phyloP scores from a whole-genome alignment of 2,113 vertebrate species.

The Aegithalos caudatus region DNA sequence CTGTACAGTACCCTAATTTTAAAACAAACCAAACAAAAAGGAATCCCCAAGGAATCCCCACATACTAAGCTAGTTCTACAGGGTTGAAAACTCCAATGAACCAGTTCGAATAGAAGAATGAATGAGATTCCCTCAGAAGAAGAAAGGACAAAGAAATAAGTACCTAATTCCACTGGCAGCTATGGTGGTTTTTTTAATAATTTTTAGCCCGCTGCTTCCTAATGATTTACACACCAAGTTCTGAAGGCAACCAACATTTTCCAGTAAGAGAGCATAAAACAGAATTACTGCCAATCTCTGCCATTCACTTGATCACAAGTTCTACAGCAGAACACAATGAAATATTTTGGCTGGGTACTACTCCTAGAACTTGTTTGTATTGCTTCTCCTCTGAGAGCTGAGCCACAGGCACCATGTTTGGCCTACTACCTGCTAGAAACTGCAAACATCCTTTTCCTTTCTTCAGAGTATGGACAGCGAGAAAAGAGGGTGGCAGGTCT shows the following conservation, averaged over 20 bases:
- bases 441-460: neutral
- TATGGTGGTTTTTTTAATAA: rapidly evolving
- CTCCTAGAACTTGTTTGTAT: neutral
- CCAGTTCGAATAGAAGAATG: neutral
- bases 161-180: neutral
- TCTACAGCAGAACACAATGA: neutral
- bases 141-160: neutral
- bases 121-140: neutral
- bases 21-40: neutral
- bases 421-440: neutral
- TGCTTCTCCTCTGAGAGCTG: neutral
- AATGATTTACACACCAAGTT: neutral
- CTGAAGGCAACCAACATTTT: neutral
- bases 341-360: neutral
- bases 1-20: neutral
- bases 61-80: neutral
- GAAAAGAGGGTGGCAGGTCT: neutral
- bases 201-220: neutral
- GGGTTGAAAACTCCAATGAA: neutral
- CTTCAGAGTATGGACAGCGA: neutral
- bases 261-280: neutral
- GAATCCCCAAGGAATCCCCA: neutral
- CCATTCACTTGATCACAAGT: neutral
- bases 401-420: neutral
- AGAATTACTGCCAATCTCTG: neutral